Evolutionary conservation across 1,140 invertebrate species (phyloP).

Genomic region (Paraescarpia echinospica): DNA sequence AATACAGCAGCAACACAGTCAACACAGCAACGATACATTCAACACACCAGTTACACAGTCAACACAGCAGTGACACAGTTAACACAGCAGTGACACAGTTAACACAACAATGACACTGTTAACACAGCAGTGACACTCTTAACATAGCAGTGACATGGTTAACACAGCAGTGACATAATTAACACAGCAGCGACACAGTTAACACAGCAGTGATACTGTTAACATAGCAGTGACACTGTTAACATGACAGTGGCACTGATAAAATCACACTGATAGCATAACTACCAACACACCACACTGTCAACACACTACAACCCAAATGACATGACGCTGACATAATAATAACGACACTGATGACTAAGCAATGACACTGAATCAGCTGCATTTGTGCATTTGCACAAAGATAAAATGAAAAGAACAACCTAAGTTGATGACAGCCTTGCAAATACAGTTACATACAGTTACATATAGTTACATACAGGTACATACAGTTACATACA

Average conservation of each 20-base stretch:
- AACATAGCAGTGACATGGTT: not conserved
- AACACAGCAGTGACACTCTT: not conserved
- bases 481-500: too few relatives aligned
- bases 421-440: too few relatives aligned
- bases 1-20: not conserved
- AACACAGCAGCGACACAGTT: not conserved
- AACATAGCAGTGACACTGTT: not conserved
- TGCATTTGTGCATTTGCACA: too few relatives aligned
- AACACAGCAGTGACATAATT: not conserved
- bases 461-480: too few relatives aligned
- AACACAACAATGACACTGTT: not conserved
- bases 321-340: too few relatives aligned
- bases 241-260: not conserved
- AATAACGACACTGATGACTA: too few relatives aligned
- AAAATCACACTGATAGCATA: not conserved
- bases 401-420: too few relatives aligned
- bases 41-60: not conserved
- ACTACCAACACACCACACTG: not conserved
- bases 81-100: not conserved
- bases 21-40: not conserved
- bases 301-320: not conserved
- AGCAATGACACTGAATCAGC: too few relatives aligned
- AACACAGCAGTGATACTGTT: not conserved
- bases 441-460: too few relatives aligned
- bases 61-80: not conserved